A percentile compares a stretch with the other conserved stretches of the same genome.
These are phyloP conservation scores for Nothocercus nigrocapillus DNA, from an alignment of 2,113 vertebrate species.

Conservation along the genomic window DNA sequence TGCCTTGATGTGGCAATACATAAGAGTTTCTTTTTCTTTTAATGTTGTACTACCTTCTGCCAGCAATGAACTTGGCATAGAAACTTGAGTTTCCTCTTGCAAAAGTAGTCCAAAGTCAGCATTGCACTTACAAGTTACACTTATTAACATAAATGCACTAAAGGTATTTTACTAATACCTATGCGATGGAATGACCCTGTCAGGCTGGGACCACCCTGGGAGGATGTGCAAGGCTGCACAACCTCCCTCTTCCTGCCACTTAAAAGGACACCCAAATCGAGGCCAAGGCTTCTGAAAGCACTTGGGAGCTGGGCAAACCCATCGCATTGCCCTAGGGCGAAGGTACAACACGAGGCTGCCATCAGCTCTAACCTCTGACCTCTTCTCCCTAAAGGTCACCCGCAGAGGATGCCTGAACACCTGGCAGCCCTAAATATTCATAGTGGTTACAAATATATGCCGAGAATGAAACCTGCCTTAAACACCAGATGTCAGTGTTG, in stretches of 20 bases:
- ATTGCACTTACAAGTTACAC: too few species aligned
- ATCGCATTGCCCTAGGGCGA: neutral
- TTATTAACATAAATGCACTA: neutral
- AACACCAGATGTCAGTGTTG: conserved; percentile 83
- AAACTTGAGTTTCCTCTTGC: neutral
- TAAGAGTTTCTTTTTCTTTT: neutral
- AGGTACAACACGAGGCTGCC: neutral
- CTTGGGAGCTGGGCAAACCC: too few species aligned
- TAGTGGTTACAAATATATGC: too few species aligned
- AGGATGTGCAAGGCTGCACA: too few species aligned
- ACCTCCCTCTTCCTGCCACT: too few species aligned
- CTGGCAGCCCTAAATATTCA: neutral
- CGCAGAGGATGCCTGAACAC: neutral
- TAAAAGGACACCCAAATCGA: too few species aligned
- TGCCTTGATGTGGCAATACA: neutral
- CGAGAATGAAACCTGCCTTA: neutral
- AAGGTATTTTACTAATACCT: too few species aligned
- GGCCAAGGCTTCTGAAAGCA: neutral
- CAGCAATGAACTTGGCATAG: too few species aligned
- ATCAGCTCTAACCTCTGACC: too few species aligned
- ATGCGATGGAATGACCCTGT: too few species aligned
- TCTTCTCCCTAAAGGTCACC: too few species aligned
- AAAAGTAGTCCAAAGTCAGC: neutral
- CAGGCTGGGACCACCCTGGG: too few species aligned
- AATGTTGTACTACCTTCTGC: neutral